Evolutionary conservation across 2,113 vertebrate species (phyloP).

Genomic region (Xenopus tropicalis): DNA sequence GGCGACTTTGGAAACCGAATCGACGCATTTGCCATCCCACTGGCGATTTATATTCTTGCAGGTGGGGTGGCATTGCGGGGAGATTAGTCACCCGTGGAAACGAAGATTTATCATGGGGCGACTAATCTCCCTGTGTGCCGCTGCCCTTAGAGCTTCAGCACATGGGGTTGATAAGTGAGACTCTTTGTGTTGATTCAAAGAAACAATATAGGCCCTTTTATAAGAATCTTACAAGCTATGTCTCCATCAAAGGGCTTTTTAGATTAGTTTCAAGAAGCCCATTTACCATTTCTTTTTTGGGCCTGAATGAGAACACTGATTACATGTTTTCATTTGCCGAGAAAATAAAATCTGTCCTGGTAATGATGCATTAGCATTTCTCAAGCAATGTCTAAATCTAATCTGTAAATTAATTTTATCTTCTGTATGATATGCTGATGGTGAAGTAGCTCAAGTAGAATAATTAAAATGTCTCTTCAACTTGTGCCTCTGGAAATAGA

Average conservation of each 20-base stretch:
- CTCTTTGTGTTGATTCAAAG: too few species aligned
- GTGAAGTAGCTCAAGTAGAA: conserved; percentile 18
- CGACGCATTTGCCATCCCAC: too few species aligned
- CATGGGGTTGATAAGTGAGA: too few species aligned
- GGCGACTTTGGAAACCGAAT: too few species aligned
- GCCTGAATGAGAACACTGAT: neutral
- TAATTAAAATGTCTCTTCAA: conserved; percentile 32
- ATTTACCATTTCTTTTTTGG: neutral
- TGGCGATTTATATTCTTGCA: too few species aligned
- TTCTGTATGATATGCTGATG: conserved; percentile 15
- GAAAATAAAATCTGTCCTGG: conserved; percentile 24
- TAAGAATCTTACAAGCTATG: too few species aligned
- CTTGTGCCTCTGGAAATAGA: conserved; percentile 23
- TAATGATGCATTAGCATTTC: conserved; percentile 31
- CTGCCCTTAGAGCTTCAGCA: too few species aligned
- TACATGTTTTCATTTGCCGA: conserved; percentile 15
- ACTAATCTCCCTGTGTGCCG: too few species aligned
- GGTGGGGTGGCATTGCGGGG: too few species aligned
- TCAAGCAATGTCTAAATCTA: conserved; percentile 31
- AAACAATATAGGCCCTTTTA: too few species aligned
- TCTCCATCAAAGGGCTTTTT: neutral
- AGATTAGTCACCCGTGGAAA: too few species aligned
- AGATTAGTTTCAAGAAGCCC: neutral
- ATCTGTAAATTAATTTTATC: conserved; percentile 33
- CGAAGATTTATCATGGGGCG: too few species aligned